Evolutionary conservation across 2,888 invertebrate genomes (phyloP), one percentile per base, ranked within the genome.

Genomic region (Andrena praecox): DNA sequence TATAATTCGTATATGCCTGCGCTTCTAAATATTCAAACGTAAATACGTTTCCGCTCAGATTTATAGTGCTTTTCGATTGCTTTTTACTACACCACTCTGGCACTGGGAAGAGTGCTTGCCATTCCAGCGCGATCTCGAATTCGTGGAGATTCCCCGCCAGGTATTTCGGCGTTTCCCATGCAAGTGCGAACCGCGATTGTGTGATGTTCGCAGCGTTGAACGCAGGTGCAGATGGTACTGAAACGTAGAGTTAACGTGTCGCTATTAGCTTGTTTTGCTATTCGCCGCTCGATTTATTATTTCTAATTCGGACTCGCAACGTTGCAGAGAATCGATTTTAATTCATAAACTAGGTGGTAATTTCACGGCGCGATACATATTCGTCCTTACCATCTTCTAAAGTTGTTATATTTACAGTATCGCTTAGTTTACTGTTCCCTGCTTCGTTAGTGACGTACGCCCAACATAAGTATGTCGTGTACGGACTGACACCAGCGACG

Each of bases 401-500:
- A 48, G 93, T 93, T 42, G 62, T 77, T 8, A 82, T 77, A n/a
- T 52, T 73, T 7, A 89, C 56, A 4, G 27, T 12, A 3, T 52
- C 8, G 31, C 93, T 92, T 20, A 27, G 67, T 12, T 72, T 48
- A 76, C 92, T 93, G 8, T 70, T 56, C 7, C 91, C 91, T 35
- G 79, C 90, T 5, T 75, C 64, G 70, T 90, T 91, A 27, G 69
- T 20, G 12, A 84, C 82, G 6, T 80, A 73, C 24, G 90, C 90
- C 24, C 75, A 79, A 74, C 93, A 93, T 10, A 63, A 64, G 42
- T 93, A 93, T 27, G 33, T 75, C 20, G 92, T 92, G 66, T 86
- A 92, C 10, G 93, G 91, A 79, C 89, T 91, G 6, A 93, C 77
- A 54, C 82, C 29, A 1, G 63, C 16, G 2, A 93, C 80, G 2